Base-by-base conservation (phyloP, 2,113 vertebrate species). In the Tenrec ecaudatus region DNA sequence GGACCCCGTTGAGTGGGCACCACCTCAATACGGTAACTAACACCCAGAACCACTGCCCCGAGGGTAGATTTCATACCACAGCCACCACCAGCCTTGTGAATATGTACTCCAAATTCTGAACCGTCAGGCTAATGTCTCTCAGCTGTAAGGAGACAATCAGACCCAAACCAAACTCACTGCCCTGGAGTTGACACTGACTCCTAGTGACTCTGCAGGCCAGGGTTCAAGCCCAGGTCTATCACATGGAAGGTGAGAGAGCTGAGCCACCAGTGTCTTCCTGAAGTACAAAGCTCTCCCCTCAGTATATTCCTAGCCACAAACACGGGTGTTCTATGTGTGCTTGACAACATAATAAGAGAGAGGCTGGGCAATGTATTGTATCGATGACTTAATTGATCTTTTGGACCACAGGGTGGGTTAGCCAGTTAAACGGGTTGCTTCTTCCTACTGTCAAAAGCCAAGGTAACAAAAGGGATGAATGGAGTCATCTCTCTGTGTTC, bases 361-460 rank as follows among this genome's bases (percentile, higher is more conserved):
- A 71, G 20, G 23, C 12, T 3, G 17, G 69, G 5, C 4, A 40
- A 40, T 40, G 40, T 40, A 36, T 14, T 22, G 15, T 11, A 36
- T 14, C n/a, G 16, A 11, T 11, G 19, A 40, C 0, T n/a, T 31
- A 58, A 58, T 19, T 2, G 57, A 10, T 89, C 25, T 68, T 66
- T 36, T 75, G 80, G 6, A 64, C 0, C 29, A 57, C 25, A 57
- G 17, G 2, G 38, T 76, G 79, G 81, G 19, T 15, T 17, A 43
- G 20, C 47, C 90, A 43, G 33, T 90, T 43, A 78, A 58, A 47
- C 20, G 64, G 62, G 14, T 88, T 71, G 14, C 80, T 47, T 82
- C 80, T 75, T 60, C 60, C n/a, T 53, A 40, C 23, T 90, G 23
- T 80, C 62, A n/a, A 40, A 81, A 94, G 92, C 27, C 92, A 57